These are phyloP conservation scores for Psittacus erithacus DNA, from an alignment of 2,113 vertebrate genomes.

Conservation along the genomic window DNA sequence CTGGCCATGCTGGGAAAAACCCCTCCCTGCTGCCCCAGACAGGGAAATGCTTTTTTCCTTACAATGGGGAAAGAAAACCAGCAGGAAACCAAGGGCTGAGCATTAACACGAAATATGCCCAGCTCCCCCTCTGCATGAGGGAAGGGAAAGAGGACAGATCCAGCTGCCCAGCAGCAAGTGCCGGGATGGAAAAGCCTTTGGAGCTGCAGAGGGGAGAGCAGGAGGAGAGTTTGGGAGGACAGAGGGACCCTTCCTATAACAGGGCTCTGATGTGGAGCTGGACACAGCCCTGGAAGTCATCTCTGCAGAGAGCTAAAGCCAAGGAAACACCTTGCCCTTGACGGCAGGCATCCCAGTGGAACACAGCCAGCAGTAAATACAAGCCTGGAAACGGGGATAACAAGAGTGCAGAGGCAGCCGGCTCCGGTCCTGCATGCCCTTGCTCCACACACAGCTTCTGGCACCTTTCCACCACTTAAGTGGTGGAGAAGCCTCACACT, in stretches of 20 bases:
- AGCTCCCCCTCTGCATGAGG: rapidly evolving
- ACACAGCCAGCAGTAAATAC: background rate
- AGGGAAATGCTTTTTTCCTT: constrained; percentile 29
- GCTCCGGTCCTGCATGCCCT: background rate
- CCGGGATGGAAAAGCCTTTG: background rate
- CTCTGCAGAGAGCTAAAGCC: background rate
- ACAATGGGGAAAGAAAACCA: constrained; percentile 57
- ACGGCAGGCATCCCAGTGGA: constrained; percentile 14
- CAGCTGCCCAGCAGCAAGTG: background rate
- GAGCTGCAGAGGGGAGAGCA: background rate
- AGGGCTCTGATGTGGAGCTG: background rate
- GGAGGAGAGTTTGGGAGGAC: background rate
- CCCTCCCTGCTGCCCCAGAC: background rate
- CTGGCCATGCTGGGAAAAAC: background rate
- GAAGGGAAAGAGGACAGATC: background rate
- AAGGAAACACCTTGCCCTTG: constrained; percentile 45
- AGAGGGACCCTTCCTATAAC: background rate
- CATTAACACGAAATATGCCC: background rate
- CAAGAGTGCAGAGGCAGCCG: background rate
- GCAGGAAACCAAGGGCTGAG: constrained; percentile 51
- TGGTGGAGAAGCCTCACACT: rapidly evolving
- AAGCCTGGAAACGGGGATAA: background rate
- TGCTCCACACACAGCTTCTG: background rate
- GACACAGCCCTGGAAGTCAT: background rate
- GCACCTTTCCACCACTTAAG: background rate